phyloP scores from a whole-genome alignment of 2,113 vertebrate genomes.

The Catagonus wagneri region DNA sequence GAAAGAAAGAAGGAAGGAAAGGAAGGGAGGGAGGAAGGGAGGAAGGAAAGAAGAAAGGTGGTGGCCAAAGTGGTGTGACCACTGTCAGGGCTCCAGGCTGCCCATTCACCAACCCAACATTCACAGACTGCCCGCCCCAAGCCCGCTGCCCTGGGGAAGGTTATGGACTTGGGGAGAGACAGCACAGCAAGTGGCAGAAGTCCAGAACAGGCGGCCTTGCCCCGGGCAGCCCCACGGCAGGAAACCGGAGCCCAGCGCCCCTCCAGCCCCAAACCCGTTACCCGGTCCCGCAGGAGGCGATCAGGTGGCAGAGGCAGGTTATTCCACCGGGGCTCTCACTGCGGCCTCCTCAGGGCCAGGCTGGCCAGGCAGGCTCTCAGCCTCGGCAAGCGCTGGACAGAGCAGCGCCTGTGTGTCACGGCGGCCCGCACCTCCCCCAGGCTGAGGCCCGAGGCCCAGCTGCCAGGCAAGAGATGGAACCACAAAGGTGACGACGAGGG shows the following conservation, averaged over 20 bases:
- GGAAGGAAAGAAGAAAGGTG: neutral
- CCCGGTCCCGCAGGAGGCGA: fast-evolving
- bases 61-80: neutral
- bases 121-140: neutral
- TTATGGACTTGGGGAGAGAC: fast-evolving
- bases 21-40: neutral
- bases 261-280: neutral
- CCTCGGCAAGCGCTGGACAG: neutral
- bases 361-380: neutral
- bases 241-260: fast-evolving
- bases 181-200: fast-evolving
- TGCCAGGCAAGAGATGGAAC: neutral
- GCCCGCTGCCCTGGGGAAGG: neutral
- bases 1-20: too few relatives aligned
- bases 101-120: neutral
- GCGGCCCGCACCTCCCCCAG: neutral
- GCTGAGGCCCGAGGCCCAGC: neutral
- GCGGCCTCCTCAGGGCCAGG: neutral
- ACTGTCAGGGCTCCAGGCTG: fast-evolving
- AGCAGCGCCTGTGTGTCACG: fast-evolving
- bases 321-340: neutral
- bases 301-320: neutral
- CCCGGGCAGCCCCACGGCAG: neutral
- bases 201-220: neutral
- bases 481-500: fast-evolving